Conservation (phyloP, 2,888 invertebrate species). For the Spodoptera littoralis region DNA sequence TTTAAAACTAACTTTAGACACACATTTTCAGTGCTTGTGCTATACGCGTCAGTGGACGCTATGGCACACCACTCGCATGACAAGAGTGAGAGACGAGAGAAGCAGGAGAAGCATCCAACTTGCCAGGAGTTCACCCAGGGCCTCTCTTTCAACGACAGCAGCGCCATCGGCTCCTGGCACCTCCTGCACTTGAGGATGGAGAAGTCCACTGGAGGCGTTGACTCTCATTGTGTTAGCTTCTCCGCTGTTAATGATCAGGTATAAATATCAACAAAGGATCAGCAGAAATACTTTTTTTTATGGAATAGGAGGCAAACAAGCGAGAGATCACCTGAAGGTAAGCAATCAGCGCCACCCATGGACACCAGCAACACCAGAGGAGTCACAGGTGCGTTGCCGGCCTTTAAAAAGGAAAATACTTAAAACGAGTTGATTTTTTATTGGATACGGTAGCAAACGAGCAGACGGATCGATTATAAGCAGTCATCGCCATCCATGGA, state of each 20-base stretch:
- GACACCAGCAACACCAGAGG: too few species aligned
- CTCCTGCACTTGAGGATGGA: slow-evolving; percentile 73
- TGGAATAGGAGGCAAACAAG: too few species aligned
- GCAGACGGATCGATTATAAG: too few species aligned
- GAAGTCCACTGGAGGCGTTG: slow-evolving; percentile 68
- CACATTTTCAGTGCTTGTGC: slow-evolving; percentile 15
- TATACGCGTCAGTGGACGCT: slow-evolving; percentile 37
- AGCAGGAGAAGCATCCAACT: slow-evolving; percentile 59
- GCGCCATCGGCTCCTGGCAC: slow-evolving; percentile 78
- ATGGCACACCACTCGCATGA: slow-evolving; percentile 47
- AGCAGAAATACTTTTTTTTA: too few species aligned
- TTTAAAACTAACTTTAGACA: too few species aligned
- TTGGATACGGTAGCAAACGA: too few species aligned
- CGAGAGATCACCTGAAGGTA: too few species aligned
- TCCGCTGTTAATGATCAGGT: slow-evolving; percentile 71
- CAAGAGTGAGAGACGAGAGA: slow-evolving; percentile 40
- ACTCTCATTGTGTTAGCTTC: slow-evolving; percentile 76
- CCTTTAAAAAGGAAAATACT: too few species aligned
- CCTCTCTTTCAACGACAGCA: slow-evolving; percentile 72
- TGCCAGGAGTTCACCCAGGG: slow-evolving; percentile 78
- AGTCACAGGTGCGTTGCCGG: too few species aligned
- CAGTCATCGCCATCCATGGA: too few species aligned
- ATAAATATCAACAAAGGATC: not conserved
- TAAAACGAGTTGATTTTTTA: too few species aligned
- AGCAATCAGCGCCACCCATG: too few species aligned